Evolutionary conservation across 2,113 vertebrate species (phyloP).

Genomic region (Malurus cyaneus): DNA sequence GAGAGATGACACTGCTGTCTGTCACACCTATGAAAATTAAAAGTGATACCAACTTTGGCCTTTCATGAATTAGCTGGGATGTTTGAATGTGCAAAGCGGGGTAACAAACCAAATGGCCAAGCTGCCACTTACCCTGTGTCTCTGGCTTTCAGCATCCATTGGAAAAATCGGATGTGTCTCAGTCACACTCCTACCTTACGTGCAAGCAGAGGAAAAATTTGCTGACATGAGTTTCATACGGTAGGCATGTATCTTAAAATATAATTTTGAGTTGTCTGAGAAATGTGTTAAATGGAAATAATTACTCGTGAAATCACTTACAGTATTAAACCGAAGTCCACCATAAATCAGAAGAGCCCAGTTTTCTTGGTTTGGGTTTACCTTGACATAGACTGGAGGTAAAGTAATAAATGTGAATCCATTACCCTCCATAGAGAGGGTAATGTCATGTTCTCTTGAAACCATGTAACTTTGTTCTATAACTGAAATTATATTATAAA

Average conservation of each 20-base stretch:
- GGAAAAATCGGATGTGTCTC: background rate
- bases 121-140: background rate
- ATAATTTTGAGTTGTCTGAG: background rate
- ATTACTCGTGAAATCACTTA: background rate
- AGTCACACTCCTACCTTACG: background rate
- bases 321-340: background rate
- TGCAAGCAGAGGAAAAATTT: background rate
- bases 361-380: background rate
- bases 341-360: background rate
- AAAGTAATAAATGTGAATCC: background rate
- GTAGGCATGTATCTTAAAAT: background rate
- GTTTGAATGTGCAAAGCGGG: no score
- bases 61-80: background rate
- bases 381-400: background rate
- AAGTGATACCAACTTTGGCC: background rate
- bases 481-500: background rate
- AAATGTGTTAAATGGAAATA: background rate
- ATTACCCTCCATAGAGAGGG: background rate
- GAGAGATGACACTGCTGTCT: background rate
- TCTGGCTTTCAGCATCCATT: background rate
- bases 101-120: no score
- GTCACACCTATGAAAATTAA: background rate
- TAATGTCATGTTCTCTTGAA: background rate
- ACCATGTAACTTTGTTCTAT: accelerated
- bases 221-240: background rate